Conservation (phyloP, 2,888 invertebrate species). For the Iselma pallidipennis region DNA sequence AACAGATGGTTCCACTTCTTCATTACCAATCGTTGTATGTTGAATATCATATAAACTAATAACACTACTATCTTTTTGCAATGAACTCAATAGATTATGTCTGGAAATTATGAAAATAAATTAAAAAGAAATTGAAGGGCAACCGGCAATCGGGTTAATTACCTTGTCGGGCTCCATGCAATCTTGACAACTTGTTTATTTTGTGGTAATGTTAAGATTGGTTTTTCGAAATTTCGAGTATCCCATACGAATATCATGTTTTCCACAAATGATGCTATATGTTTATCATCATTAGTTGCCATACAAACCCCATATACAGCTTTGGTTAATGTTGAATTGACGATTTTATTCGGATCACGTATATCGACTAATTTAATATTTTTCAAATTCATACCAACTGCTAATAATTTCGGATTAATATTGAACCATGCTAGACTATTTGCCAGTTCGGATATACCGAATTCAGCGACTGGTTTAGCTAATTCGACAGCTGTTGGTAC, state of each 20-base stretch:
- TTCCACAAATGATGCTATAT: conserved; percentile 83
- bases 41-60: conserved; percentile 87
- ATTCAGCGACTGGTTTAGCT: conserved; percentile 69
- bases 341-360: conserved; percentile 75
- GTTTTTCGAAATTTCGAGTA: conserved; percentile 81
- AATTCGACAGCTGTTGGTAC: conserved; percentile 58
- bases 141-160: conserved; percentile 22
- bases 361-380: conserved; percentile 87
- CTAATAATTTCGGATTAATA: conserved; percentile 72
- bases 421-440: conserved; percentile 86
- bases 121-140: not conserved
- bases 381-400: conserved; percentile 90
- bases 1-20: conserved; percentile 76
- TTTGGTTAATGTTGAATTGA: conserved; percentile 72
- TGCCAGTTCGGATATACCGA: conserved; percentile 81
- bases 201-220: conserved; percentile 73
- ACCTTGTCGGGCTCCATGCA: conserved; percentile 89
- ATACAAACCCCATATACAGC: conserved; percentile 82
- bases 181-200: conserved; percentile 73
- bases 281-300: conserved; percentile 76
- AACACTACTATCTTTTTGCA: conserved; percentile 77
- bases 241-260: conserved; percentile 88
- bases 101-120: conserved; percentile 54
- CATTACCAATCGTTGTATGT: conserved; percentile 67
- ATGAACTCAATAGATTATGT: conserved; percentile 75